Evolutionary conservation across 2,113 vertebrate genomes (phyloP), one percentile per base, ranked within the genome.

Genomic region (Labeo rohita): DNA sequence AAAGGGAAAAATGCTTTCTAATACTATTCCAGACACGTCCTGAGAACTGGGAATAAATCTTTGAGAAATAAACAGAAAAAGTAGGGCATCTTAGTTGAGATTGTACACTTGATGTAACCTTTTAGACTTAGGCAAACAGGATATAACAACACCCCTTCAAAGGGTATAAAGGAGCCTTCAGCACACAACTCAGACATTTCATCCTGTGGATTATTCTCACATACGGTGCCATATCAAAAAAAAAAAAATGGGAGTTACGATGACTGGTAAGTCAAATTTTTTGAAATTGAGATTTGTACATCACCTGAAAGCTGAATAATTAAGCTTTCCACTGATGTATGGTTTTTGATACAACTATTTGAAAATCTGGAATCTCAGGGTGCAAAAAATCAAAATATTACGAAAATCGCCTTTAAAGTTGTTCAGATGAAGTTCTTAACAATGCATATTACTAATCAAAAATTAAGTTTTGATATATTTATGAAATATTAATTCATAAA

Each of bases 231-330:
- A 0, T 7, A 52, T 2, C 36, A 28, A 2, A 87, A 77, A 84
- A 74, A 61, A 86, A 87, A 77, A 84, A 74, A 61, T 85, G 28
- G 28, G 28, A 80, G 70, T 6, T 85, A 90, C 66, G 10, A 94
- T 94, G 93, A 61, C 49, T 73, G 91, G 94, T 94, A 88, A 93
- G 94, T 45, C 9, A n/a, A n/a, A n/a, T n/a, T n/a, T n/a, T n/a
- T n/a, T n/a, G n/a, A n/a, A n/a, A n/a, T n/a, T n/a, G n/a, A n/a
- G n/a, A n/a, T n/a, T n/a, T n/a, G n/a, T n/a, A n/a, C n/a, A n/a
- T n/a, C n/a, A n/a, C n/a, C n/a, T n/a, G n/a, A n/a, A n/a, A 28
- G 28, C 28, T 28, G 1, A 28, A 28, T 28, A 28, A 28, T 28
- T 28, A 28, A 28, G 28, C 28, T 28, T 28, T 28, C 28, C 28